Conservation (phyloP, 2,888 invertebrate genomes). For the Limnephilus lunatus region DNA sequence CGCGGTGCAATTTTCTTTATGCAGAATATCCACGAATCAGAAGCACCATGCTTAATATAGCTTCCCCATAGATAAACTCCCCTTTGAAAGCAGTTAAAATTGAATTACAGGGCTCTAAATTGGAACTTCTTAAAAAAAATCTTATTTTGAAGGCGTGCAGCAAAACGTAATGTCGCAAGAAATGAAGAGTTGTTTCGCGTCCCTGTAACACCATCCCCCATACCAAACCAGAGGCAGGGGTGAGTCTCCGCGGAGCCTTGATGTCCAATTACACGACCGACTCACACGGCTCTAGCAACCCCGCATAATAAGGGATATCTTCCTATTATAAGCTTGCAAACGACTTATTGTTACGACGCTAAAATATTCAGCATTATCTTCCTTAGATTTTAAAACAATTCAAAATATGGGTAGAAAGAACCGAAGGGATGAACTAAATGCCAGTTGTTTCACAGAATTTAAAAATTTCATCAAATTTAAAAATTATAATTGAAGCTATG, state of each 20-base stretch:
- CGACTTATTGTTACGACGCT: not conserved
- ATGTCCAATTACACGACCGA: constrained; percentile 64
- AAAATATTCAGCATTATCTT: not conserved
- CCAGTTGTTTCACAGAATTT: no score
- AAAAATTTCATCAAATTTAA: no score
- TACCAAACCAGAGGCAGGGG: not conserved
- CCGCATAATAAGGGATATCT: constrained; percentile 21
- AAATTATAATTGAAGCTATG: no score
- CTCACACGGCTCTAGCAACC: constrained; percentile 41
- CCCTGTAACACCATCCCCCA: constrained; percentile 19
- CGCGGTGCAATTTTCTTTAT: not conserved
- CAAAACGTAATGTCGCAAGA: not conserved
- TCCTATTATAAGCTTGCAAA: not conserved
- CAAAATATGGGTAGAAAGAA: no score
- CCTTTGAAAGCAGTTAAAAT: not conserved
- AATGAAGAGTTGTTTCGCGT: constrained; percentile 26
- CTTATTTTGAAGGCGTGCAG: not conserved
- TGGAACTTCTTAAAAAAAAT: not conserved
- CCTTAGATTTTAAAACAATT: not conserved
- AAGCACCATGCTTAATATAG: not conserved
- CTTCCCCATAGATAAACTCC: not conserved
- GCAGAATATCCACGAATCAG: not conserved
- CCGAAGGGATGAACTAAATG: no score
- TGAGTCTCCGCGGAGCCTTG: constrained; percentile 57
- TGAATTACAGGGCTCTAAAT: not conserved